Evolutionary conservation across 2,888 invertebrate species (phyloP).

Genomic region (Stenurella melanura): DNA sequence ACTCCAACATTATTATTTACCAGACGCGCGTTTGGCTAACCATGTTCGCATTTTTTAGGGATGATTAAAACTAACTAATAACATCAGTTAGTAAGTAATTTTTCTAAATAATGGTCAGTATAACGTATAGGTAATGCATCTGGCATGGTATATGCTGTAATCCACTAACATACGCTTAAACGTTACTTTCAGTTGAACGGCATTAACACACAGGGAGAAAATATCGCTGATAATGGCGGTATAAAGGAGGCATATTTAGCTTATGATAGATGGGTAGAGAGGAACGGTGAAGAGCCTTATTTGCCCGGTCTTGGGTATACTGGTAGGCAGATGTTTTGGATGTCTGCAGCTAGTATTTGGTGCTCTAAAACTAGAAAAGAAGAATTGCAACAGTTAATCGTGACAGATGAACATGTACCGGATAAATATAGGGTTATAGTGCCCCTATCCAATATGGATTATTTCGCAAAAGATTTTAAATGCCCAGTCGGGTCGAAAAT

Average conservation of each 20-base stretch:
- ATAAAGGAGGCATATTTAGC: constrained; percentile 87
- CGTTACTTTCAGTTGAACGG: constrained; percentile 84
- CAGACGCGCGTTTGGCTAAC: too few species aligned
- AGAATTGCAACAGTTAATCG: constrained; percentile 68
- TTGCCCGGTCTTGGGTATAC: constrained; percentile 69
- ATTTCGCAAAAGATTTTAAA: constrained; percentile 79
- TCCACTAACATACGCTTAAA: constrained; percentile 58
- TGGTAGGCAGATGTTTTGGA: constrained; percentile 76
- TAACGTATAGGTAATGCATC: constrained; percentile 39
- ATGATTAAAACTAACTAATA: too few species aligned
- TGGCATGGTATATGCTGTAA: constrained; percentile 45
- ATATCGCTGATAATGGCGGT: constrained; percentile 96
- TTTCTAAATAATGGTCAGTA: constrained; percentile 33
- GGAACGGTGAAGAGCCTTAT: constrained; percentile 67
- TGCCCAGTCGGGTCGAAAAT: constrained; percentile 77
- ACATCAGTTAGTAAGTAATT: background rate
- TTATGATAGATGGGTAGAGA: constrained; percentile 67
- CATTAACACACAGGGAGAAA: constrained; percentile 93
- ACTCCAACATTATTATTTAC: too few species aligned
- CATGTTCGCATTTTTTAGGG: too few species aligned
- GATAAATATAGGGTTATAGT: constrained; percentile 77
- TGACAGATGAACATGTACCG: constrained; percentile 73
- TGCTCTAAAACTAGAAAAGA: constrained; percentile 73
- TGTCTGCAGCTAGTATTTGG: constrained; percentile 79
- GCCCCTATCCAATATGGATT: constrained; percentile 77